Base-by-base conservation (phyloP, 2,113 vertebrate genomes). In the Saguinus imperator region DNA sequence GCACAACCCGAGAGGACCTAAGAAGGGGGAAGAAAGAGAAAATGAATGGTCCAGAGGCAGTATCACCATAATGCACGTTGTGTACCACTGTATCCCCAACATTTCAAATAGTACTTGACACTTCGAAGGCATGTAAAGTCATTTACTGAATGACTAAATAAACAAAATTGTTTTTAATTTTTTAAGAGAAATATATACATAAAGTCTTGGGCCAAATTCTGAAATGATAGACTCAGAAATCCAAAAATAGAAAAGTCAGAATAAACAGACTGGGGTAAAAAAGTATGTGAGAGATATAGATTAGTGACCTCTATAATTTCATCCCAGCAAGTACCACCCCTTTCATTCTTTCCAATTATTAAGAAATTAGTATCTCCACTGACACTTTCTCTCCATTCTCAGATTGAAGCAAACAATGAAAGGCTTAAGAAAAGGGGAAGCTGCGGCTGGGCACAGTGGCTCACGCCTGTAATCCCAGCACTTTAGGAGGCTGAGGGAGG, bases 1-100 rank as follows among this genome's bases (percentile, higher is more conserved):
- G 99, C 99, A n/a, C 99, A 99, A 79, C 99, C 99, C 0, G 99
- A 99, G 73, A 99, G 98, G 72, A 99, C 99, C 99, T 99, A 98
- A 0, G 1, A 32, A 40, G 37, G 89, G 32, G 2, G 1, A 3
- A 27, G 73, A 52, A 32, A 23, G 27, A 72, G 37, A 66, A 29
- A 87, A 52, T 98, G 2, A 97, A 84, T 29, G 5, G 9, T 16
- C 37, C 37, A 35, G 1, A 94, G 17, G 23, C 8, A 55, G 13
- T 0, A 57, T 29, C 35, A 27, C 32, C 45, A n/a, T 23, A 48
- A 88, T 8, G 32, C 5, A 85, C 43, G 13, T 8, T 43, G 10
- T 37, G 77, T 72, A 18, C 11, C 20, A 48, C 45, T 40, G 23
- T 17, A 57, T 25, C 6, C 35, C 70, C 43, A 84, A 35, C 37